phyloP scores from a whole-genome alignment of 2,113 vertebrate species.

The Ictalurus furcatus region DNA sequence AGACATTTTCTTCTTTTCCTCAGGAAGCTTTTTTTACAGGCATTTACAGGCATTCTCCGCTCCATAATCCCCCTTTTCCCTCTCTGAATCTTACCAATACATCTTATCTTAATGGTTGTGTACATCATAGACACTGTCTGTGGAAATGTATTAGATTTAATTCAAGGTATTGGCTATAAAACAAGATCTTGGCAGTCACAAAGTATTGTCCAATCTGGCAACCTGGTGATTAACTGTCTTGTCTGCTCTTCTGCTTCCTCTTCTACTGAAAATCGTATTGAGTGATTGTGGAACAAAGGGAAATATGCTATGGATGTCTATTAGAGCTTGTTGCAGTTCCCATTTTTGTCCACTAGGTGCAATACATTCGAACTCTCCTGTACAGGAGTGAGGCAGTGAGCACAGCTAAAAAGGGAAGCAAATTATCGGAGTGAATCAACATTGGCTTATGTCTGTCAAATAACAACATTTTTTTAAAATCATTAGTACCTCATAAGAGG shows the following conservation, averaged over 20 bases:
- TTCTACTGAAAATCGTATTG: background rate
- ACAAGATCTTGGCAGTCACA: background rate
- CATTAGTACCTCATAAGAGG: background rate
- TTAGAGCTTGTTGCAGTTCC: background rate
- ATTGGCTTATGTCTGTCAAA: background rate
- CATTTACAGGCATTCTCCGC: too few species aligned
- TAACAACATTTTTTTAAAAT: background rate
- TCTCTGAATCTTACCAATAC: background rate
- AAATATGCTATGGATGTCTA: background rate
- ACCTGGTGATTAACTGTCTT: background rate
- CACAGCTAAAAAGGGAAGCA: background rate
- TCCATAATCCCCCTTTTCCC: too few species aligned
- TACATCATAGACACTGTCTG: background rate
- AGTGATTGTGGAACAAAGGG: background rate
- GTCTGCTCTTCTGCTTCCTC: background rate
- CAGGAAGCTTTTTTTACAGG: too few species aligned
- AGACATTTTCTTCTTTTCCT: too few species aligned
- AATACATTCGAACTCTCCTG: too few species aligned
- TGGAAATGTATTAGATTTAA: background rate
- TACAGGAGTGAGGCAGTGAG: background rate
- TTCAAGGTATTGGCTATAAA: too few species aligned
- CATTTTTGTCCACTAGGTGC: background rate
- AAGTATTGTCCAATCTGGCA: background rate
- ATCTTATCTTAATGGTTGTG: background rate
- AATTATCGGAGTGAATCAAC: background rate